Percentiles rank a stretch among this genome's conserved stretches.
phyloP scores from a whole-genome alignment of 2,888 invertebrate species.

The Ganaspis brasiliensis region DNA sequence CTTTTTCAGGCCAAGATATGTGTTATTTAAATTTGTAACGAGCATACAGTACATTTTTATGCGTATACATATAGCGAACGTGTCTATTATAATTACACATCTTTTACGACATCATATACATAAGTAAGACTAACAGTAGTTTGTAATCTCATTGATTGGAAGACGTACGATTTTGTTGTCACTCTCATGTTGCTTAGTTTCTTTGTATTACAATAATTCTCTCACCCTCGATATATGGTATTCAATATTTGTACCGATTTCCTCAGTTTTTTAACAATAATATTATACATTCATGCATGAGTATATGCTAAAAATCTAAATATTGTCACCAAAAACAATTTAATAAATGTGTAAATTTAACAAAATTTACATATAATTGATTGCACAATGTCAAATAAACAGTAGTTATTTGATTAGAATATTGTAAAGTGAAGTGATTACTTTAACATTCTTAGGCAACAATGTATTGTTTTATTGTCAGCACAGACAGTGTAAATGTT shows the following conservation, averaged over 20 bases:
- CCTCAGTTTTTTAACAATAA: slow-evolving; percentile 41
- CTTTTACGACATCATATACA: slow-evolving; percentile 28
- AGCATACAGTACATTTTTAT: slow-evolving; percentile 48
- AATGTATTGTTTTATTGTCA: slow-evolving; percentile 21
- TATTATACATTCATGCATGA: neutral
- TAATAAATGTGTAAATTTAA: neutral
- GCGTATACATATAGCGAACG: slow-evolving; percentile 27
- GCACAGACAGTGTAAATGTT: slow-evolving; percentile 35
- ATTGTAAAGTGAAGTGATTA: neutral
- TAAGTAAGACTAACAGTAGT: slow-evolving; percentile 54
- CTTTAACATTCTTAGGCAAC: neutral
- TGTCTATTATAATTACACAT: slow-evolving; percentile 37
- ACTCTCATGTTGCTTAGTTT: neutral
- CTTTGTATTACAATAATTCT: neutral
- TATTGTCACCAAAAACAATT: neutral
- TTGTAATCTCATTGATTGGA: slow-evolving; percentile 69
- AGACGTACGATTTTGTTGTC: slow-evolving; percentile 78
- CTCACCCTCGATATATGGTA: neutral
- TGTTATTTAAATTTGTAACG: slow-evolving; percentile 34
- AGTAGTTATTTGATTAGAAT: too few species aligned
- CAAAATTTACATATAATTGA: neutral
- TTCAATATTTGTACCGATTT: slow-evolving; percentile 45
- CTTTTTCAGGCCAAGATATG: slow-evolving; percentile 19
- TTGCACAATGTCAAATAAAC: neutral
- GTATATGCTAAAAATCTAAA: neutral